Evolutionary conservation across 2,797 vertebrate genomes (phyloP).

Genomic region (Chaenodraco wilsoni): DNA sequence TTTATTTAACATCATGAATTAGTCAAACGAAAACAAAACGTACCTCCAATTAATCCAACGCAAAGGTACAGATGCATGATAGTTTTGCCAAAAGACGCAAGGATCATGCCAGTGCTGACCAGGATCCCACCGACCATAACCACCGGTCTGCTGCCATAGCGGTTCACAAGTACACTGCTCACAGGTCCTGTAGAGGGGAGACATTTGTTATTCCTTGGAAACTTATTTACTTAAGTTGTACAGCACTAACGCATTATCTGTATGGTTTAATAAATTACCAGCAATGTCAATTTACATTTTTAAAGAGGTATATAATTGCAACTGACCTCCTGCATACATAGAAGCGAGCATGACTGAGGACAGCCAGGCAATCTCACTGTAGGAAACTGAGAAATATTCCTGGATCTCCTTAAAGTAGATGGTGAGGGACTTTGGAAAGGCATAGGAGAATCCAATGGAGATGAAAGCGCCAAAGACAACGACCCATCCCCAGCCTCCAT

Average conservation of each 20-base stretch:
- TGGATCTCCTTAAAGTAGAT: slow-evolving; percentile 92
- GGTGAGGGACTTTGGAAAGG: slow-evolving; percentile 88
- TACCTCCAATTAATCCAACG: slow-evolving; percentile 88
- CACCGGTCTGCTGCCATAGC: slow-evolving; percentile 87
- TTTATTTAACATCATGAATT: not conserved
- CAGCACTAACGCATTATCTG: not conserved
- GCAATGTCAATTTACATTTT: not conserved
- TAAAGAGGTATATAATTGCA: not conserved
- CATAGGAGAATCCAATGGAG: slow-evolving; percentile 87
- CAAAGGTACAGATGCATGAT: slow-evolving; percentile 88
- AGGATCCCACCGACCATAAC: slow-evolving; percentile 86
- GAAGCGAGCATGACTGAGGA: slow-evolving; percentile 87
- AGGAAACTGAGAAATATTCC: slow-evolving; percentile 88
- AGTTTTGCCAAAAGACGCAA: slow-evolving; percentile 84
- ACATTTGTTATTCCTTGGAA: not conserved
- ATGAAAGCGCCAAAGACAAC: slow-evolving; percentile 83
- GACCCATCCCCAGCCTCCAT: slow-evolving; percentile 86
- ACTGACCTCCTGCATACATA: slow-evolving; percentile 86
- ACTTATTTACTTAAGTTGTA: not conserved
- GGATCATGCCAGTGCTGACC: slow-evolving; percentile 84
- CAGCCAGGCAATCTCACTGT: slow-evolving; percentile 85
- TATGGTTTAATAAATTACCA: not conserved
- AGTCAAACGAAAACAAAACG: not conserved
- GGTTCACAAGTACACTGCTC: slow-evolving; percentile 87
- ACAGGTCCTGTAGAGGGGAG: slow-evolving; percentile 80